phyloP scores from a whole-genome alignment of 53 echinoderm and acorn worm species.

The Glandiceps talaboti region DNA sequence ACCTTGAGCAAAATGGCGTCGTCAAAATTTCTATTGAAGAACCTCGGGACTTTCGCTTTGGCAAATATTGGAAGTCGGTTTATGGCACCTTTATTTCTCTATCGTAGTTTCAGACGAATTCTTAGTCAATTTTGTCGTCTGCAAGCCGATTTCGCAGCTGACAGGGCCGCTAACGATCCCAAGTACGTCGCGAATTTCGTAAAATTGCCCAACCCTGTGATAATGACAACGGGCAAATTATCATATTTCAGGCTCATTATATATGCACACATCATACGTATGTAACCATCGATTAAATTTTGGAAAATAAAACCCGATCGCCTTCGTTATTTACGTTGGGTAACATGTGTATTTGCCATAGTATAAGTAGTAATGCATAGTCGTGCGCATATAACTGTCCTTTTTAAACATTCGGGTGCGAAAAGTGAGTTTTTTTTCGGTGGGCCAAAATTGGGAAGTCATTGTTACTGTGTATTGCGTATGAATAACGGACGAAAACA shows the following conservation, averaged over 20 bases:
- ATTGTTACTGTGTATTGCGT: too few species aligned
- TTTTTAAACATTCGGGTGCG: too few species aligned
- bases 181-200: background rate
- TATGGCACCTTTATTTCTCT: background rate
- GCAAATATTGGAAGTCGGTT: background rate
- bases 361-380: too few species aligned
- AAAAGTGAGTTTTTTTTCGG: too few species aligned
- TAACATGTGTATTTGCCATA: too few species aligned
- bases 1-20: constrained; percentile 1
- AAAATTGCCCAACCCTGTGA: background rate
- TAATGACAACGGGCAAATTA: background rate
- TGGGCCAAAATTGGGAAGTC: too few species aligned
- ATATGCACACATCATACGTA: background rate
- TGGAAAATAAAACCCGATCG: background rate
- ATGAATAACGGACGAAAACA: too few species aligned
- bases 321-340: background rate
- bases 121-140: background rate
- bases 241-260: background rate
- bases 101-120: background rate
- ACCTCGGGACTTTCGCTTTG: background rate
- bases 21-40: background rate
- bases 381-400: too few species aligned
- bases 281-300: background rate
- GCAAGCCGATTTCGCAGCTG: background rate
- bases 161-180: background rate